Conservation (phyloP, 2,888 invertebrate genomes). For the Pristionchus exspectatus region DNA sequence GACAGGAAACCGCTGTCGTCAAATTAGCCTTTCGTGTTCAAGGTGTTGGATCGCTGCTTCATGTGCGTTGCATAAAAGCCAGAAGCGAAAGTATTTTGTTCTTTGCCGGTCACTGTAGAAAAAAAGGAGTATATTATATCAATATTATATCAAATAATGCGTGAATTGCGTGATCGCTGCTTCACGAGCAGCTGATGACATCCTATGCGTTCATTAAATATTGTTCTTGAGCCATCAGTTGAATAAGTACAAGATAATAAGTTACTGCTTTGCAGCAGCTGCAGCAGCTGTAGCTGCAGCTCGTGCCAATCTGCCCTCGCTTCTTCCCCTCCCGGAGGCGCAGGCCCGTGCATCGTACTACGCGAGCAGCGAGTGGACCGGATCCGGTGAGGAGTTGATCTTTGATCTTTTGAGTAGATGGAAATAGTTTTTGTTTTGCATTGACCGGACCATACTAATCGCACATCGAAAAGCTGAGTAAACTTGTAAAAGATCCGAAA, state of each 20-base stretch:
- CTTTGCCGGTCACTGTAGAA: not conserved
- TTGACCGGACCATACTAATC: no score
- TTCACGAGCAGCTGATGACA: not conserved
- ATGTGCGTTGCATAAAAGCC: no score
- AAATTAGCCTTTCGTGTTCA: no score
- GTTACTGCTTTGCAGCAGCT: not conserved
- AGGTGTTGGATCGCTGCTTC: no score
- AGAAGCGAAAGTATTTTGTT: no score
- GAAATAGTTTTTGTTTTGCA: not conserved
- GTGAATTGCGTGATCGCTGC: not conserved
- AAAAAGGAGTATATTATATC: no score
- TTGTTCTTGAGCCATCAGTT: no score
- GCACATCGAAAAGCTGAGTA: no score
- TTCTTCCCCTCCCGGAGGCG: not conserved
- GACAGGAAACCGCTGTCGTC: no score
- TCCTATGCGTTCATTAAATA: no score
- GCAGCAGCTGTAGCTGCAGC: not conserved
- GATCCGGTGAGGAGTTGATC: conserved; percentile 1
- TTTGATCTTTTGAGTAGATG: not conserved
- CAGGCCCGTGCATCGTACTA: not conserved
- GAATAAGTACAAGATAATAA: not conserved
- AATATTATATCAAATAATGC: no score
- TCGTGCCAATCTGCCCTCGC: not conserved
- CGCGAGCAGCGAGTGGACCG: conserved; percentile 26
- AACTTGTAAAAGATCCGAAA: no score